A percentile compares a stretch with the other conserved stretches of the same genome.
Evolutionary conservation across 2,113 vertebrate genomes (phyloP).

Genomic region (Sinocyclocheilus maitianheensis): DNA sequence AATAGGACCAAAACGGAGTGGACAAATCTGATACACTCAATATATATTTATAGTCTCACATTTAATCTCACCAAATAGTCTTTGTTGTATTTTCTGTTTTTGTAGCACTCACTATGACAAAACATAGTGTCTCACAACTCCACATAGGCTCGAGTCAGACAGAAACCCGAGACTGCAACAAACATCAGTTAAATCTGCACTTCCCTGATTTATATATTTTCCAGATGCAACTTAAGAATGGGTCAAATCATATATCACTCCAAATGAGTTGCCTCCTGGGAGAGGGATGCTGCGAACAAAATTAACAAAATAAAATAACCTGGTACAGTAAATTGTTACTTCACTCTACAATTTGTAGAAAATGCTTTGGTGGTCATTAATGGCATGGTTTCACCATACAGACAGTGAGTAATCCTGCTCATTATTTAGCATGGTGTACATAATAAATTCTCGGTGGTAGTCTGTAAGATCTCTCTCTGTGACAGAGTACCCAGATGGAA

Average conservation of each 20-base stretch:
- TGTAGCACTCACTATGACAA: background rate
- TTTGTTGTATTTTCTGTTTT: background rate
- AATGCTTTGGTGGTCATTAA: background rate
- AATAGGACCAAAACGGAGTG: background rate
- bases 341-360: background rate
- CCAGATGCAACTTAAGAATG: conserved; percentile 25
- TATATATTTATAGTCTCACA: background rate
- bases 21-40: background rate
- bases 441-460: conserved; percentile 10
- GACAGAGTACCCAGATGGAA: conserved; percentile 6
- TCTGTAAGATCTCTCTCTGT: conserved; percentile 21
- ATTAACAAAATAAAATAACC: background rate
- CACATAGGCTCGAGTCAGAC: background rate
- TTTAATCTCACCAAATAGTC: background rate
- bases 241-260: conserved; percentile 36
- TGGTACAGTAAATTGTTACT: background rate
- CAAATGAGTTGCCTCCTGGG: conserved; percentile 23
- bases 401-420: conserved; percentile 21
- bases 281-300: conserved; percentile 9
- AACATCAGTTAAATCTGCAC: background rate
- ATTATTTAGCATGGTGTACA: conserved; percentile 23
- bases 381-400: conserved; percentile 18
- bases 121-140: background rate
- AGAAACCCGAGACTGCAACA: background rate
- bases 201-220: conserved; percentile 12